Evolutionary conservation across 1,140 invertebrate species (phyloP).

Genomic region (Trachymyrmex septentrionalis): DNA sequence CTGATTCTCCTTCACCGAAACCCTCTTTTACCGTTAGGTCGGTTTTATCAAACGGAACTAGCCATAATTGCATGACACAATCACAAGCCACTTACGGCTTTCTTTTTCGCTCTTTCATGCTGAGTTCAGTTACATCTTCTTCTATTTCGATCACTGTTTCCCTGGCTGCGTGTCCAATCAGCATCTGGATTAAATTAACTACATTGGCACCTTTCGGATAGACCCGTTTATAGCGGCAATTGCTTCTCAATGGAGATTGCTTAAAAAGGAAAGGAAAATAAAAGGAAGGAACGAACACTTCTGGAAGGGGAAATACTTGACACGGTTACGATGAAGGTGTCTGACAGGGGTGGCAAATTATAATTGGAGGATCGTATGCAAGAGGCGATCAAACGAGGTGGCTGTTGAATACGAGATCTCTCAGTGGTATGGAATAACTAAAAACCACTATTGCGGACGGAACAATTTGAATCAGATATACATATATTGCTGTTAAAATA

Average conservation of each 20-base stretch:
- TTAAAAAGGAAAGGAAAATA: constrained; percentile 24
- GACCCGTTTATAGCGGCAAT: constrained; percentile 53
- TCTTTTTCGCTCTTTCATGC: background rate
- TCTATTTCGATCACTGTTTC: constrained; percentile 15
- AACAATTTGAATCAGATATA: background rate
- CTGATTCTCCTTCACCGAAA: constrained; percentile 55
- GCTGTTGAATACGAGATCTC: constrained; percentile 28
- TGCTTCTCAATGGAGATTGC: constrained; percentile 24
- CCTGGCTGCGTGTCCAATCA: constrained; percentile 51
- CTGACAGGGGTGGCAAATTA: constrained; percentile 60
- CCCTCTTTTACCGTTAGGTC: constrained; percentile 61
- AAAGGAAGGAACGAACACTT: constrained; percentile 39
- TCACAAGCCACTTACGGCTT: constrained; percentile 58
- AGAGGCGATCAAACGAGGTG: constrained; percentile 2
- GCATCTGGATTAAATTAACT: constrained; percentile 71
- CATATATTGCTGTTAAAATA: background rate
- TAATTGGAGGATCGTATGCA: constrained; percentile 68
- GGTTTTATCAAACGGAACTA: constrained; percentile 74
- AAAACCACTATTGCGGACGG: background rate
- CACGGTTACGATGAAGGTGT: constrained; percentile 39
- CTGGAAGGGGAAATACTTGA: constrained; percentile 58
- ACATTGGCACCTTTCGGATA: constrained; percentile 69
- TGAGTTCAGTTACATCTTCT: constrained; percentile 44
- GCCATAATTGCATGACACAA: constrained; percentile 77
- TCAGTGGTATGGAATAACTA: constrained; percentile 2